phyloP scores from a whole-genome alignment of 2,888 invertebrate genomes.

The Boloria euphrosyne region DNA sequence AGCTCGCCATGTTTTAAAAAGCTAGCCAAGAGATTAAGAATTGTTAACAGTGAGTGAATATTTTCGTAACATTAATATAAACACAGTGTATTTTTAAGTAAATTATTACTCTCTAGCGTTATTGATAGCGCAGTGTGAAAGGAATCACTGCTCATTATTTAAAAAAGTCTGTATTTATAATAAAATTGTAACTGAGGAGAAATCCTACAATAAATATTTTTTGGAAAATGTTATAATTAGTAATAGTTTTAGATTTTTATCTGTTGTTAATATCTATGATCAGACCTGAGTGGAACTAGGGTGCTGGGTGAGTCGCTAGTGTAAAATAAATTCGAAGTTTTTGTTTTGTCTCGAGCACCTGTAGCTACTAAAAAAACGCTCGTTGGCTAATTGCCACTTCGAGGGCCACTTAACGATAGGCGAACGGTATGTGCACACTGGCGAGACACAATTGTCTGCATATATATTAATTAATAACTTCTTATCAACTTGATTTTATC shows the following conservation, averaged over 20 bases:
- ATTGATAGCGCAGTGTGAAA: neutral
- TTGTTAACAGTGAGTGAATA: neutral
- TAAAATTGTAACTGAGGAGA: too few relatives aligned
- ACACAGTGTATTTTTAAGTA: slow-evolving; percentile 1
- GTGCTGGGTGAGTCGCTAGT: neutral
- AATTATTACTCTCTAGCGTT: slow-evolving; percentile 8
- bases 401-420: slow-evolving; percentile 20
- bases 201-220: too few relatives aligned
- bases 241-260: too few relatives aligned
- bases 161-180: slow-evolving; percentile 1
- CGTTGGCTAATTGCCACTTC: slow-evolving; percentile 24
- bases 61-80: neutral
- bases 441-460: slow-evolving; percentile 23
- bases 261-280: too few relatives aligned
- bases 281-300: too few relatives aligned
- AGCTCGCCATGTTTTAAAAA: too few relatives aligned
- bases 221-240: too few relatives aligned
- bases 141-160: slow-evolving; percentile 4
- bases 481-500: slow-evolving; percentile 7
- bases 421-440: slow-evolving; percentile 23
- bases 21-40: too few relatives aligned
- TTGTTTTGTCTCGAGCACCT: slow-evolving; percentile 24
- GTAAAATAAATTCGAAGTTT: slow-evolving; percentile 11
- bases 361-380: slow-evolving; percentile 28
- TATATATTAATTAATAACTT: slow-evolving; percentile 18